Evolutionary conservation across 1,140 invertebrate species (phyloP).

Genomic region (Probaryconus sp.): DNA sequence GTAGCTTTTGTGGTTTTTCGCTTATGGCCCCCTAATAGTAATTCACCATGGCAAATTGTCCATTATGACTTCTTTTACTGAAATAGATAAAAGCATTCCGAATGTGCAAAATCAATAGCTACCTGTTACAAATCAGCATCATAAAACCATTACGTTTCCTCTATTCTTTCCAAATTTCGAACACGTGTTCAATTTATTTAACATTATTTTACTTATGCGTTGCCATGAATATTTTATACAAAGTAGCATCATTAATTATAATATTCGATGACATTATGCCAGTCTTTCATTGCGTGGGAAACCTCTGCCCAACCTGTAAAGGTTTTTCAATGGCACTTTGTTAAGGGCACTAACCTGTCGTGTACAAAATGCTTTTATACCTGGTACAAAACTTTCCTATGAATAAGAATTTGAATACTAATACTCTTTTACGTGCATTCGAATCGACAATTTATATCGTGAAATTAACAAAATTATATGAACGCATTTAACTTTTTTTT

Average conservation of each 20-base stretch:
- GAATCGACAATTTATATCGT: too few species aligned
- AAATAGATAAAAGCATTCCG: too few species aligned
- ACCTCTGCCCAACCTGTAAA: conserved; percentile 21
- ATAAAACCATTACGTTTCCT: conserved; percentile 6
- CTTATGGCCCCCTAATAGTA: too few species aligned
- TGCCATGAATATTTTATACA: conserved; percentile 33
- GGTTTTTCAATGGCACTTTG: conserved; percentile 14
- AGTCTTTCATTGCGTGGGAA: conserved; percentile 35
- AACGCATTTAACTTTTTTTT: too few species aligned
- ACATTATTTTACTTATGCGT: conserved; percentile 38
- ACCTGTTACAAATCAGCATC: conserved; percentile 25
- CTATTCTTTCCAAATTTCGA: too few species aligned
- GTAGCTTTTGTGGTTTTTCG: too few species aligned
- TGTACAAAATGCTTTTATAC: conserved; percentile 21
- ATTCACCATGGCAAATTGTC: too few species aligned
- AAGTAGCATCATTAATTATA: conserved; percentile 37
- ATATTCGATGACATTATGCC: conserved; percentile 22
- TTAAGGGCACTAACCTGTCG: conserved; percentile 31
- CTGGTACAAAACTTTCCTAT: conserved; percentile 17
- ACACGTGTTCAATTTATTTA: conserved; percentile 22
- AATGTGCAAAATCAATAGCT: conserved; percentile 21
- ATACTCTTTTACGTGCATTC: background rate
- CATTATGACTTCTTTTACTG: too few species aligned
- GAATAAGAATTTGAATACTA: background rate
- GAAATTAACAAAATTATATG: too few species aligned